Base-by-base conservation (phyloP, 1,140 invertebrate species). In the Battus philenor region DNA sequence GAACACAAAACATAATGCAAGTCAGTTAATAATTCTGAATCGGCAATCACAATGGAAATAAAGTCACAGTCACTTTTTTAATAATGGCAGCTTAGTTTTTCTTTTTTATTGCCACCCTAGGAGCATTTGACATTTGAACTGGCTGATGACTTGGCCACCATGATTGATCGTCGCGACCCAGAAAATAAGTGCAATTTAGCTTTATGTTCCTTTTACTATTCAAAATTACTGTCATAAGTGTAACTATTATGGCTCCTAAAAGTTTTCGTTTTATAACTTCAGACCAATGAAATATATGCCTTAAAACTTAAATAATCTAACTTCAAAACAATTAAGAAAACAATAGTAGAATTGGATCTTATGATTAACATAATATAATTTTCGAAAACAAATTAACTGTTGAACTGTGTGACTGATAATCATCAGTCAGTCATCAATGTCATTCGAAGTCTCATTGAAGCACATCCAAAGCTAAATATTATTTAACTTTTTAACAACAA, bases 1-100 rank as follows among this genome's bases (percentile, higher is more conserved):
- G 66, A 74, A 83, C 75, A 85, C 79, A 85, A 85, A 85, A 77
- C 83, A 83, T 80, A 77, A 81, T 83, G 79, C 81, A 85, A 85
- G 81, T 85, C 81, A 85, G 78, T 82, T 82, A 82, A 83, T 85
- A 85, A 85, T 80, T 75, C 79, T 62, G 73, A 85, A 85, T 83
- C 74, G 74, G 76, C 79, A 85, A 75, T 81, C 77, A 85, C 81
- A 85, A 85, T 85, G 68, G 81, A 83, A 85, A 85, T 85, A 85
- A 80, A 84, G 81, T 85, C 74, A 81, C 73, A 85, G 78, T 85
- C 81, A 85, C 76, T 85, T 85, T 85, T 85, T 85, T 85, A 83
- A 85, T 85, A 85, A 83, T 80, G 67, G 81, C 81, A 81, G 76
- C 70, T 75, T 58, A 70, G 69, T 77, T 76, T 75, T 72, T 70